Evolutionary conservation across 2,888 invertebrate genomes (phyloP).

Genomic region (Schizotus pectinicornis): DNA sequence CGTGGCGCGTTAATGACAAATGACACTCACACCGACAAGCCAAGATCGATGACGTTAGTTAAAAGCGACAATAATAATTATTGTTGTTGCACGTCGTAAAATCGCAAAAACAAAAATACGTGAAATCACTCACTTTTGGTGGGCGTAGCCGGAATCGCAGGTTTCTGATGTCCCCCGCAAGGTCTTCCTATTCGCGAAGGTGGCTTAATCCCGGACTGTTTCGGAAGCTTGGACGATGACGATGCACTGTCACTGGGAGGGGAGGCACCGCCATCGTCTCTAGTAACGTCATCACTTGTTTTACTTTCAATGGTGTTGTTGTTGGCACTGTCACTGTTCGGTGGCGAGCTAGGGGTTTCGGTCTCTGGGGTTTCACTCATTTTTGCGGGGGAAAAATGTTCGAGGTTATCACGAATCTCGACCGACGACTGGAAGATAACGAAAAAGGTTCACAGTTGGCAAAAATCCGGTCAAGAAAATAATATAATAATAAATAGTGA

Average conservation of each 20-base stretch:
- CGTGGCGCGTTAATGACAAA: too few relatives aligned
- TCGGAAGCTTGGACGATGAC: slow-evolving; percentile 38
- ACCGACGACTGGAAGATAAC: not conserved
- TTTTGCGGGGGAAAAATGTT: not conserved
- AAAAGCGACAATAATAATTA: not conserved
- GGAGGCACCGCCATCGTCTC: slow-evolving; percentile 19
- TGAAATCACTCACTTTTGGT: slow-evolving; percentile 52
- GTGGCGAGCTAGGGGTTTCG: slow-evolving; percentile 14
- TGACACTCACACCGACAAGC: too few relatives aligned
- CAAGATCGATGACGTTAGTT: not conserved
- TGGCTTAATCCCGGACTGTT: slow-evolving; percentile 68
- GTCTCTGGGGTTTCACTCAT: slow-evolving; percentile 14
- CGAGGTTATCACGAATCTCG: not conserved
- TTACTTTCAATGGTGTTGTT: slow-evolving; percentile 5
- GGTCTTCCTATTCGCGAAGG: slow-evolving; percentile 73
- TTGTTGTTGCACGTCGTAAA: not conserved
- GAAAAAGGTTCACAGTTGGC: too few relatives aligned
- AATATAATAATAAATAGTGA: too few relatives aligned
- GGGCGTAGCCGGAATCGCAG: slow-evolving; percentile 67
- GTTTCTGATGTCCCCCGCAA: slow-evolving; percentile 69
- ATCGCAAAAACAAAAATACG: not conserved
- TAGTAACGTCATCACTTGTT: not conserved
- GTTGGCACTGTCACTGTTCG: slow-evolving; percentile 13
- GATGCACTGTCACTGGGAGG: slow-evolving; percentile 23
- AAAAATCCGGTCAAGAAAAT: too few relatives aligned